Evolutionary conservation across 92 coral and sea anemone genomes (phyloP), one percentile per base, ranked within the genome.

Genomic region (Siderastrea siderea): DNA sequence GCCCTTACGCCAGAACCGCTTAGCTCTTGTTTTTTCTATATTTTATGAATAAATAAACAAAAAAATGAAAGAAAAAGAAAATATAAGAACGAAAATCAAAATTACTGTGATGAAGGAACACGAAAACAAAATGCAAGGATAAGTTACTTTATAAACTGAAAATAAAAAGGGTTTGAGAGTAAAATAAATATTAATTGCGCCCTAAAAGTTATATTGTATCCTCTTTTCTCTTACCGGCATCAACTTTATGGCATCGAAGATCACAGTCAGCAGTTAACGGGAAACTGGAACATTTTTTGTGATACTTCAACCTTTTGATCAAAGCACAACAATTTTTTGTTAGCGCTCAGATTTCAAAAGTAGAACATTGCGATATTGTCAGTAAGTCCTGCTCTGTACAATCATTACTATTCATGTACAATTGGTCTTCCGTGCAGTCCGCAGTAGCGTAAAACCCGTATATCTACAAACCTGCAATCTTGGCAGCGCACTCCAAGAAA

Each of bases 401-500:
- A 52, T 19, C 68, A 74, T 73, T 51, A 84, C 70, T 73, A 84
- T 84, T 84, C 87, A 60, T 48, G 61, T 70, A 45, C 55, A 71
- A 51, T 14, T 14, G 78, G 64, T 46, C 4, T 59, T 68, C 65
- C 6, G 67, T 71, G 66, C 78, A 82, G 26, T 17, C 26, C 68
- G 47, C 38, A 46, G 52, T 46, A 68, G 51, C 45, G 47, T 81
- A 43, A 71, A 54, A 50, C 60, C 58, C 51, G 26, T 50, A 7
- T 12, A 47, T 55, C 16, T 13, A 75, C 96, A 55, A n/a, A 97
- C 99, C 98, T 96, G 93, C 99, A 97, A 71, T 91, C 93, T 62
- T 93, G 90, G 80, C 99, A 97, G 43, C 98, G 94, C 60, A 95
- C 91, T 15, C 99, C 99, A 16, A 92, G 86, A 92, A 97, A 94